Base-by-base conservation (phyloP, 1,140 invertebrate genomes). In the Luehdorfia chinensis region DNA sequence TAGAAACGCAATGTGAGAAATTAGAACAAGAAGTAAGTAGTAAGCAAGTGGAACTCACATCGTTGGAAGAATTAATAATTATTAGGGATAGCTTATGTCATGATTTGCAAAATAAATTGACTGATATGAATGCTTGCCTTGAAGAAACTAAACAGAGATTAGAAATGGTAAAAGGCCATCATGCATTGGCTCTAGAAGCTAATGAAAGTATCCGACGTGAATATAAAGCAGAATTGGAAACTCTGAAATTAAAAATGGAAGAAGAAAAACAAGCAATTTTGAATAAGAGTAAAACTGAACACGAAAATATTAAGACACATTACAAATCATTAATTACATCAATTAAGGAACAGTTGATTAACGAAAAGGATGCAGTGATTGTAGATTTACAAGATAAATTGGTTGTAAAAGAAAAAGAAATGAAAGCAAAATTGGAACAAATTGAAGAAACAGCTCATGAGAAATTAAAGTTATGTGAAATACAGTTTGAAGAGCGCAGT, bases 161-260 rank as follows among this genome's bases (percentile, higher is more conserved):
- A 12, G 84, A 85, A 64, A 79, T 87, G 75, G 79, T 87, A 1
- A 87, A 87, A 59, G 76, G 80, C 0, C 84, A 87, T 49, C 86
- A 86, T 69, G 66, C 80, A n/a, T 57, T 87, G 36, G 84, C 84
- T 15, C 48, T 87, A 47, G 83, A 87, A 63, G 86, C 84, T 7
- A 87, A 87, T 68, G 84, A 87, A 59, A 87, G 81, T 48, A 87
- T 87, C 37, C 56, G 84, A 50, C 55, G 79, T 18, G 84, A 87
- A 55, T 87, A 87, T 32, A 87, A 87, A 64, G 60, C 55, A 16
- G 84, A 87, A 50, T 58, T 86, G 30, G 86, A 87, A 64, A 66
- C 70, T 19, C 39, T 87, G 3, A 84, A 84, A 55, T 16, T 50
- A 2, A 87, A 85, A 71, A 59, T 81, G 27, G 81, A 87, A 44